A percentile compares a stretch with the other conserved stretches of the same genome.
Evolutionary conservation across 2,888 invertebrate species (phyloP).

Genomic region (Yponomeuta malinellus): DNA sequence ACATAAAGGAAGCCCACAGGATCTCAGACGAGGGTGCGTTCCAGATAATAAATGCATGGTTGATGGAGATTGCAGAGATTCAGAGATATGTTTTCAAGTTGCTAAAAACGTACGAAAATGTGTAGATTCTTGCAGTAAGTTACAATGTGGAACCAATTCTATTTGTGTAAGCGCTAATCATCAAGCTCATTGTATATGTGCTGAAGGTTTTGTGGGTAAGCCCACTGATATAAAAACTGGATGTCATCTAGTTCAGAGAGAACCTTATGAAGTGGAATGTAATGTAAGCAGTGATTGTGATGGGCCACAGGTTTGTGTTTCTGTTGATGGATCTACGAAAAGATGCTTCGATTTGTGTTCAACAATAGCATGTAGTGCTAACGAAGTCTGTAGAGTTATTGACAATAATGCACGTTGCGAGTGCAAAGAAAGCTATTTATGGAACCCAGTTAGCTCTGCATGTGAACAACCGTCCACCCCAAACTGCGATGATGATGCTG

Average conservation of each 20-base stretch:
- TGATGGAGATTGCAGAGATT: conserved; percentile 87
- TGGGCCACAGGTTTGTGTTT: conserved; percentile 81
- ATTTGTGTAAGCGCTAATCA: conserved; percentile 90
- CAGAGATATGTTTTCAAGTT: conserved; percentile 92
- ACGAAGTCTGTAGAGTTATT: conserved; percentile 86
- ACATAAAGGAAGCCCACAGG: conserved; percentile 84
- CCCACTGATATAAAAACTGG: conserved; percentile 87
- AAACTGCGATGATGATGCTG: conserved; percentile 82
- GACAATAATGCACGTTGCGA: conserved; percentile 84
- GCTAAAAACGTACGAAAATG: conserved; percentile 87
- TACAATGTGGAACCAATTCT: conserved; percentile 94
- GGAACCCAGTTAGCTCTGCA: conserved; percentile 87
- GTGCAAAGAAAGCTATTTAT: conserved; percentile 85
- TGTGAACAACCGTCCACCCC: conserved; percentile 93
- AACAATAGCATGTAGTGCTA: conserved; percentile 86
- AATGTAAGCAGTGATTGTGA: conserved; percentile 82
- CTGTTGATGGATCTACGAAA: conserved; percentile 77
- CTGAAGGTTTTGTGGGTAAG: conserved; percentile 87
- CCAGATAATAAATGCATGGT: conserved; percentile 85
- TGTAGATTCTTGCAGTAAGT: conserved; percentile 89
- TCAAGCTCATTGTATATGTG: conserved; percentile 89
- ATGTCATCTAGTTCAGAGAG: conserved; percentile 82
- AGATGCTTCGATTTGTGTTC: conserved; percentile 87
- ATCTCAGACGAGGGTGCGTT: conserved; percentile 81
- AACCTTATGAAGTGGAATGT: conserved; percentile 78